Evolutionary conservation across 2,888 invertebrate species (phyloP).

Genomic region (Cyclophora albipunctata): DNA sequence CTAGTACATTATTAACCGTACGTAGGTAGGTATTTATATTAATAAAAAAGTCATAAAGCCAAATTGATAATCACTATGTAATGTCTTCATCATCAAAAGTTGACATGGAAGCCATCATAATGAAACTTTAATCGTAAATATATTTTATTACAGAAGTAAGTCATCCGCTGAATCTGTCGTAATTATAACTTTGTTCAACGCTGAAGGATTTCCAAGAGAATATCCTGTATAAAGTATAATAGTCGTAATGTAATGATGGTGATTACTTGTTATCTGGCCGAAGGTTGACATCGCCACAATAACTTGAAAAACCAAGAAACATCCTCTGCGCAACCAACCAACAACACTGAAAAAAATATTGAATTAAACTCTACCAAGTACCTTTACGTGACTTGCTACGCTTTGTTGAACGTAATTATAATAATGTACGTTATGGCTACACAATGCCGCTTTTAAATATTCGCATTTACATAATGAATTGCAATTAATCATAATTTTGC

Average conservation of each 20-base stretch:
- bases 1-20: too few relatives aligned
- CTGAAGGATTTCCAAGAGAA: slow-evolving; percentile 50
- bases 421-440: slow-evolving; percentile 10
- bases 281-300: slow-evolving; percentile 34
- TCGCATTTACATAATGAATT: slow-evolving; percentile 19
- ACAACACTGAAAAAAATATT: slow-evolving; percentile 26
- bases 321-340: slow-evolving; percentile 17
- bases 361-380: slow-evolving; percentile 39
- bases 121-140: too few relatives aligned
- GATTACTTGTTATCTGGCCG: slow-evolving; percentile 32
- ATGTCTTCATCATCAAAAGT: too few relatives aligned
- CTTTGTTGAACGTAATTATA: slow-evolving; percentile 12
- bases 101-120: too few relatives aligned
- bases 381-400: slow-evolving; percentile 28
- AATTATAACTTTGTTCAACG: too few relatives aligned
- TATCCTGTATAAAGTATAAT: slow-evolving; percentile 39
- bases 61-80: too few relatives aligned
- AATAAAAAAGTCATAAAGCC: too few relatives aligned
- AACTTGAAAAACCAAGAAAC: slow-evolving; percentile 7
- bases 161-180: too few relatives aligned
- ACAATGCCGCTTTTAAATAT: slow-evolving; percentile 9
- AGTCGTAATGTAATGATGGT: slow-evolving; percentile 24
- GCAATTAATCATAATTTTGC: slow-evolving; percentile 33
- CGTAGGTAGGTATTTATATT: too few relatives aligned
- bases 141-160: too few relatives aligned